These are phyloP conservation scores for Apamea anceps DNA, from an alignment of 2,888 invertebrate species.

Conservation along the genomic window DNA sequence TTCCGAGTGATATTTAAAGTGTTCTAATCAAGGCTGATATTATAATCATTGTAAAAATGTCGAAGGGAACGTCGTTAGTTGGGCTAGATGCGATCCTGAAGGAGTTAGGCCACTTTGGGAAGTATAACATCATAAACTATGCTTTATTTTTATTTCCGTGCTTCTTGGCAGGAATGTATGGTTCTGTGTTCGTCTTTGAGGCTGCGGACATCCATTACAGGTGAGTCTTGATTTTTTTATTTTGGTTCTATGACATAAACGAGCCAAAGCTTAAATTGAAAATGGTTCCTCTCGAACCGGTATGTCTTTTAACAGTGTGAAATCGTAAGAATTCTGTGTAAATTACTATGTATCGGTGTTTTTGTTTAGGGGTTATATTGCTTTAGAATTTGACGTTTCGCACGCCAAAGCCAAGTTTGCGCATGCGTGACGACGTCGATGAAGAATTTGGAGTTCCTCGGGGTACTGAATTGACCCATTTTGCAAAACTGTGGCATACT, in stretches of 20 bases:
- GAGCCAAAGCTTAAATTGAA: background rate
- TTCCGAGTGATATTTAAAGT: constrained; percentile 55
- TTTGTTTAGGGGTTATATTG: constrained; percentile 55
- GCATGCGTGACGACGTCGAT: constrained; percentile 70
- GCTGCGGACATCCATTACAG: constrained; percentile 83
- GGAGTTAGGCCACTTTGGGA: constrained; percentile 85
- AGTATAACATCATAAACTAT: constrained; percentile 85
- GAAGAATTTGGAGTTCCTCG: constrained; percentile 58
- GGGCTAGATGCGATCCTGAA: constrained; percentile 82
- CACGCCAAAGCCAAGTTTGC: constrained; percentile 65
- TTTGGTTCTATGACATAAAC: constrained; percentile 26
- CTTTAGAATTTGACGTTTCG: constrained; percentile 29
- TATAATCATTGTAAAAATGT: constrained; percentile 72
- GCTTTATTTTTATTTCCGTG: constrained; percentile 84
- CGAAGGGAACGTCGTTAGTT: constrained; percentile 68
- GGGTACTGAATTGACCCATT: constrained; percentile 34
- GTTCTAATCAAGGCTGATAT: constrained; percentile 64
- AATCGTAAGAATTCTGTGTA: background rate
- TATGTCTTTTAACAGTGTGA: background rate
- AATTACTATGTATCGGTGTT: constrained; percentile 13
- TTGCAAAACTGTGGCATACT: background rate
- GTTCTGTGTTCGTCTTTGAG: constrained; percentile 85
- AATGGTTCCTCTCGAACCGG: background rate
- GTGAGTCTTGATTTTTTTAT: constrained; percentile 69
- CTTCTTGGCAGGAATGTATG: constrained; percentile 86